Percentiles rank a stretch among this genome's conserved stretches.
phyloP scores from a whole-genome alignment of 2,888 invertebrate genomes.

The Lasioglossum oenotherae region DNA sequence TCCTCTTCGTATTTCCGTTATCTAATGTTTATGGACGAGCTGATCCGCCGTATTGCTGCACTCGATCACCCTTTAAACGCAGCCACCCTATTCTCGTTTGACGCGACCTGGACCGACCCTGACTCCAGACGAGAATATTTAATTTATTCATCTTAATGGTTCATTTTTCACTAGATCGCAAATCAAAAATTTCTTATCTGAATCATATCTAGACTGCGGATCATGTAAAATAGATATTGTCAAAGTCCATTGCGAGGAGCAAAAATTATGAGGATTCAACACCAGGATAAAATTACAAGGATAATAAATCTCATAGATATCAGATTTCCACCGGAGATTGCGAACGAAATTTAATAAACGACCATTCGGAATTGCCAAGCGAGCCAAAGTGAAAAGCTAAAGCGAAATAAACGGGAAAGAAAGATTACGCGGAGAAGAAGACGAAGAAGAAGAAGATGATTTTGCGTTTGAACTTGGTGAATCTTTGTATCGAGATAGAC shows the following conservation, averaged over 20 bases:
- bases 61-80: constrained; percentile 61
- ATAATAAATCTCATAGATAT: background rate
- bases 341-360: constrained; percentile 2
- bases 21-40: constrained; percentile 72
- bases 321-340: background rate
- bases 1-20: constrained; percentile 57
- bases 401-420: background rate
- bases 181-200: background rate
- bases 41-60: constrained; percentile 54
- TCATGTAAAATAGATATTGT: too few relatives aligned
- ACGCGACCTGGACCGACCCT: background rate
- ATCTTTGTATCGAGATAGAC: constrained; percentile 1
- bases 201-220: background rate
- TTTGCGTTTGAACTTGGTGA: background rate
- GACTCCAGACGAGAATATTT: constrained; percentile 1
- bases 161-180: background rate
- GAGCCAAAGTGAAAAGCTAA: constrained; percentile 6
- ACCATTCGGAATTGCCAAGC: constrained; percentile 3
- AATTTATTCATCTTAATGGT: background rate
- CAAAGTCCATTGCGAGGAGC: too few relatives aligned
- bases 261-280: background rate
- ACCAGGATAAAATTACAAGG: background rate
- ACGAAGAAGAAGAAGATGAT: background rate
- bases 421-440: background rate
- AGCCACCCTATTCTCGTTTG: constrained; percentile 51